Conservation (phyloP, 1,140 invertebrate species). For the Paraescarpia echinospica region DNA sequence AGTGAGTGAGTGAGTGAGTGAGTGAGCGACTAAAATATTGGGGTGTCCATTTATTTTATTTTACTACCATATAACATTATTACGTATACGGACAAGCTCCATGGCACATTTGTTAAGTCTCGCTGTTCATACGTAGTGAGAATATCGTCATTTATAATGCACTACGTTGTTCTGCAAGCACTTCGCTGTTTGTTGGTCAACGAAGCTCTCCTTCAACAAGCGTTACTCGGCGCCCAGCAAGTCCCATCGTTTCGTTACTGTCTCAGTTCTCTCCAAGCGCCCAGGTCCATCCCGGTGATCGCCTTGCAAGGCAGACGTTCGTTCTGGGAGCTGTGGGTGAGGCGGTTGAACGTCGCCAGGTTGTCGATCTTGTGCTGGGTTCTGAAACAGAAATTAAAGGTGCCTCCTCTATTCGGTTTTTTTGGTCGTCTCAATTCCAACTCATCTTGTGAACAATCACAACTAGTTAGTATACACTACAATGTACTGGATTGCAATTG, state of each 20-base stretch:
- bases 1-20: too few species aligned
- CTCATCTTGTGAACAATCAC: too few species aligned
- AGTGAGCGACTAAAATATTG: not conserved
- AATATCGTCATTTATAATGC: not conserved
- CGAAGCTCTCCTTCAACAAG: not conserved
- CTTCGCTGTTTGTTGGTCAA: not conserved
- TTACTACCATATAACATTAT: not conserved
- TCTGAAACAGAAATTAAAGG: too few species aligned
- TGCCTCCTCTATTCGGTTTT: too few species aligned
- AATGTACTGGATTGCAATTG: too few species aligned
- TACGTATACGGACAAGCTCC: too few species aligned
- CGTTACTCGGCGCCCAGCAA: not conserved
- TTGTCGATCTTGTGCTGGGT: not conserved
- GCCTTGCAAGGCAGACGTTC: conserved; percentile 18
- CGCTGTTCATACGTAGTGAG: not conserved
- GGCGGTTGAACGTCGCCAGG: not conserved
- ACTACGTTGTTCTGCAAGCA: not conserved
- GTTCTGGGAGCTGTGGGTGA: conserved; percentile 9
- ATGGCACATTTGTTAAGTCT: not conserved
- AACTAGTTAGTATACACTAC: too few species aligned
- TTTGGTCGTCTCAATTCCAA: too few species aligned
- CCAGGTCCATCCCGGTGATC: conserved; percentile 10
- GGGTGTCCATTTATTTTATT: not conserved
- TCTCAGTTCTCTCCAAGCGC: conserved; percentile 4
- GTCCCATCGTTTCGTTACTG: not conserved